Base-by-base conservation (phyloP, 2,113 vertebrate genomes). In the Elephantulus edwardii region DNA sequence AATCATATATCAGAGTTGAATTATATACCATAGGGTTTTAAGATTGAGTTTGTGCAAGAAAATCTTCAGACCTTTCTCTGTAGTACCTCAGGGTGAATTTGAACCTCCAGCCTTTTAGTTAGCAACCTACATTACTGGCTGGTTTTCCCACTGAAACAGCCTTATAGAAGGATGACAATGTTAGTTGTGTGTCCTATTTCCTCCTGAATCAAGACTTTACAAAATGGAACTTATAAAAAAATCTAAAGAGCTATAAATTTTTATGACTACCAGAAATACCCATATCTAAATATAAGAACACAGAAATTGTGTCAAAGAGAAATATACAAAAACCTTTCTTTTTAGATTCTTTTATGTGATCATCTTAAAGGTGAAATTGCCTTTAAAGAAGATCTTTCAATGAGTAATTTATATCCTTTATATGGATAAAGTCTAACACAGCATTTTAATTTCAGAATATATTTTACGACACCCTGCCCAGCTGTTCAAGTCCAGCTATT, bases 401-500 rank as follows among this genome's bases (percentile, higher is more conserved):
- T 62, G 89, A 95, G 81, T 96, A 93, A 94, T 93, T 95, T 96
- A 86, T 92, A 95, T 74, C 48, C 89, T 17, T 96, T n/a, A n/a
- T n/a, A n/a, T 96, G 42, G 44, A 38, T 75, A 80, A 91, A 46
- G 46, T 95, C 96, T 97, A 97, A 97, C 89, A 89, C 86, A 74
- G 40, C 90, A 95, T 97, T 97, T 97, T 97, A 96, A 96, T 98
- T 98, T 97, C 98, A 99, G 99, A 99, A 98, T 99, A 99, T 92
- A 98, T 99, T 92, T 98, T 99, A 95, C 98, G 97, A 96, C 98
- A 99, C 96, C 99, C 99, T 92, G 98, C 98, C 96, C 99, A 99
- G 98, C 97, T 99, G 97, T 98, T 99, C 97, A 99, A 99, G 97
- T 99, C 98, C 97, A 98, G 98, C 95, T 98, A 98, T 97, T 99